Base-by-base conservation (phyloP, 2,113 vertebrate species). In the Tyto alba region DNA sequence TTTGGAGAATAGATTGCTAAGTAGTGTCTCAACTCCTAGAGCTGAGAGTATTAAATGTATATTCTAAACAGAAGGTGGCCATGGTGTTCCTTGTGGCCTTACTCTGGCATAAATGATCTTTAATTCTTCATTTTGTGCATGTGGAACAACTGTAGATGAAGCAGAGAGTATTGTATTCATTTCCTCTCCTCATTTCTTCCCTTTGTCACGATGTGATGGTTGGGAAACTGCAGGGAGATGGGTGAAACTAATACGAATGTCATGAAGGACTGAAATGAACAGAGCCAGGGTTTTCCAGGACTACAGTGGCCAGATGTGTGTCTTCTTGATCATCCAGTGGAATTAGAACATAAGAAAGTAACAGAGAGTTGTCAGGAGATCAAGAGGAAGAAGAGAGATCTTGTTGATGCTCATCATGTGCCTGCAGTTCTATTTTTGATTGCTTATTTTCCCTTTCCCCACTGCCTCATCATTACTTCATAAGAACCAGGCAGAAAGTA, bases 351-450 rank as follows among this genome's bases (percentile, higher is more conserved):
- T 25, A 22, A 78, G 59, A 75, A 88, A 81, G n/a, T 34, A 77
- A 36, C 26, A 40, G 53, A 76, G 69, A 67, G 9, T 36, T 90
- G 21, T 77, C 7, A 11, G 68, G 47, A 88, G 14, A 84, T 18
- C 27, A 50, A 80, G 79, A 86, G 38, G 59, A 86, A 72, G 63
- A 53, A 85, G 62, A 41, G 34, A 69, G 45, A 14, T 77, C 71
- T 88, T 89, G 52, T 18, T 81, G 83, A 86, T 85, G 34, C 53
- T 80, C 14, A 56, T 66, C 84, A 41, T 50, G 62, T 85, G 43
- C 67, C 79, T 90, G 50, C 60, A 86, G 85, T 88, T 92, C 78
- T 94, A 41, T 88, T 89, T 96, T 78, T 81, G 59, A 71, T 92
- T 93, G 80, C 59, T 93, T 92, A 75, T 96, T 92, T 96, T 84